Evolutionary conservation across 2,888 invertebrate species (phyloP).

Genomic region (Aphidoletes aphidimyza): DNA sequence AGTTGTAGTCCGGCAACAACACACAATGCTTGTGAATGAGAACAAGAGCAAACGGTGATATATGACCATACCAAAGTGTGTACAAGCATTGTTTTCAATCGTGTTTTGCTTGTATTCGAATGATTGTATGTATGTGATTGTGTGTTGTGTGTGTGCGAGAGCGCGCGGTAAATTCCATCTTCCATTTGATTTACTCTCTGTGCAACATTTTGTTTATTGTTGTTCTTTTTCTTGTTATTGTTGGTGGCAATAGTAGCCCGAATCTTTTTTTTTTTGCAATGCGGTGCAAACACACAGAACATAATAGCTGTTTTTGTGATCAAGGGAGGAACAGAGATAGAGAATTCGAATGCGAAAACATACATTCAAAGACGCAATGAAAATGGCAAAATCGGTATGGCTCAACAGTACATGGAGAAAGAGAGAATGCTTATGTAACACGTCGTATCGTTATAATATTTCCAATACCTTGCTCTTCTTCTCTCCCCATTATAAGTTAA

Average conservation of each 20-base stretch:
- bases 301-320: constrained; percentile 29
- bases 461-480: constrained; percentile 9
- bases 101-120: background rate
- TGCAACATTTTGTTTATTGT: constrained; percentile 45
- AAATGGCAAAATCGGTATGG: background rate
- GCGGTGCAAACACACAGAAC: constrained; percentile 13
- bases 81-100: constrained; percentile 10
- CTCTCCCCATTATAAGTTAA: constrained; percentile 12
- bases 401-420: background rate
- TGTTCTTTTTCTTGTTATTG: constrained; percentile 40
- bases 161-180: constrained; percentile 4
- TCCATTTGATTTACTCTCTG: constrained; percentile 30
- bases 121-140: background rate
- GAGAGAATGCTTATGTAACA: background rate
- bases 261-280: background rate
- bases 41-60: background rate
- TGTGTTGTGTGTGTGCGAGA: background rate
- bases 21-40: background rate
- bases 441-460: constrained; percentile 25
- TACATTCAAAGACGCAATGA: background rate
- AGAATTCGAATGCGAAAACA: constrained; percentile 27
- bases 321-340: too few relatives aligned
- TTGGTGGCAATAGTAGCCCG: background rate
- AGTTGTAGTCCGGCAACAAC: background rate
- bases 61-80: background rate